Evolutionary conservation across 2,888 invertebrate species (phyloP), one percentile per base, ranked within the genome.

Genomic region (Saturnia japonica): DNA sequence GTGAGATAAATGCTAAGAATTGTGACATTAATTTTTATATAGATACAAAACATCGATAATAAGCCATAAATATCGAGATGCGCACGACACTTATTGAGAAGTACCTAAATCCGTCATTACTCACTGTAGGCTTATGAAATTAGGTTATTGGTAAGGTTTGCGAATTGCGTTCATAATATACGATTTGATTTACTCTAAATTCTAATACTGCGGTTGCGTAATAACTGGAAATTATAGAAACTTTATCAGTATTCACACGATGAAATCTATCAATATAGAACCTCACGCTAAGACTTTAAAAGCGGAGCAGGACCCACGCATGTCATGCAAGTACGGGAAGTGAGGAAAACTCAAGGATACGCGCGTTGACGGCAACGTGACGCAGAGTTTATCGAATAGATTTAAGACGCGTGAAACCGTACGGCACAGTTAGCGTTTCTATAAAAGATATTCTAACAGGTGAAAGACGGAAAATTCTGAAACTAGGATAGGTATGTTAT

Each of bases 101-200:
- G 47, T 51, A 64, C n/a, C n/a, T n/a, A 69, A 66, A 40, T 25
- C 25, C 43, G 34, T 47, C 64, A 75, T 76, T 78, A 76, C 72
- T 77, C 77, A 77, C 68, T 69, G 75, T 68, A 67, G 75, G 75
- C 73, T 77, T 77, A 78, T 71, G 73, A 77, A 78, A 78, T 78
- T 74, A 75, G 74, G 74, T 74, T 73, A 78, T 78, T 75, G 75
- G 75, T 74, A 69, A 69, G 69, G 64, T 69, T 22, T 40, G 57
- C 28, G 28, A 60, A 60, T 60, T 25, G 28, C 25, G 28, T 47
- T 45, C 60, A 69, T 69, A 64, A 69, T 69, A 69, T 60, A 69
- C 40, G 64, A 64, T 64, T 69, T 66, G 69, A 51, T 69, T 64
- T 64, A 51, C 47, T 47, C 47, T 51, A 40, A 64, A 40, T 64